Evolutionary conservation across 2,888 invertebrate genomes (phyloP).

Genomic region (Allolobophora icterica): DNA sequence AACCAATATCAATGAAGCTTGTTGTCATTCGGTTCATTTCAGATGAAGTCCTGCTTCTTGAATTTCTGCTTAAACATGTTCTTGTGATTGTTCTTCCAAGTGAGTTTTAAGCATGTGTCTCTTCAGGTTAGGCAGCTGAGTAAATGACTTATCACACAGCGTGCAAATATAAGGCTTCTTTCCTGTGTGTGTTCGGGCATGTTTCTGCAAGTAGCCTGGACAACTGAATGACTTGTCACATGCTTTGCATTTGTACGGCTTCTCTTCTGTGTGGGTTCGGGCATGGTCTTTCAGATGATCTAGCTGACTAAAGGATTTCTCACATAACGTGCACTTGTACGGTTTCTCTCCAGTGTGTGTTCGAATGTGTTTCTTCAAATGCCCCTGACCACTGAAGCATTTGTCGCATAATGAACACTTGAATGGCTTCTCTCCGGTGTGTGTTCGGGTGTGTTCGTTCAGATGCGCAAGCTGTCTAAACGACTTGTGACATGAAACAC

Average conservation of each 20-base stretch:
- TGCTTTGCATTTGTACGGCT: slow-evolving; percentile 29
- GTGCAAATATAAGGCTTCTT: slow-evolving; percentile 30
- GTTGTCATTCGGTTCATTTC: background rate
- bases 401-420: slow-evolving; percentile 35
- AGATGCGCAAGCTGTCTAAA: slow-evolving; percentile 33
- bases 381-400: slow-evolving; percentile 30
- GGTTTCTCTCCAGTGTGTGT: slow-evolving; percentile 40
- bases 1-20: no score
- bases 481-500: slow-evolving; percentile 31
- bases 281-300: slow-evolving; percentile 34
- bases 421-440: slow-evolving; percentile 37
- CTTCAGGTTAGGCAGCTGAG: slow-evolving; percentile 34
- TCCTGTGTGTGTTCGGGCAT: background rate
- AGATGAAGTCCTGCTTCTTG: background rate
- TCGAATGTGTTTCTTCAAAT: slow-evolving; percentile 34
- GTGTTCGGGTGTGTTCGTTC: slow-evolving; percentile 31
- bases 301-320: slow-evolving; percentile 13
- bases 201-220: slow-evolving; percentile 19
- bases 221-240: slow-evolving; percentile 20
- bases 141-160: slow-evolving; percentile 29
- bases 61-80: background rate
- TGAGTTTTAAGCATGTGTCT: slow-evolving; percentile 30
- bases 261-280: slow-evolving; percentile 36
- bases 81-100: background rate
- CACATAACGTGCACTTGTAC: slow-evolving; percentile 39